Evolutionary conservation across 2,797 vertebrate genomes (phyloP).

Genomic region (Lepidocolaptes lacrymiger): DNA sequence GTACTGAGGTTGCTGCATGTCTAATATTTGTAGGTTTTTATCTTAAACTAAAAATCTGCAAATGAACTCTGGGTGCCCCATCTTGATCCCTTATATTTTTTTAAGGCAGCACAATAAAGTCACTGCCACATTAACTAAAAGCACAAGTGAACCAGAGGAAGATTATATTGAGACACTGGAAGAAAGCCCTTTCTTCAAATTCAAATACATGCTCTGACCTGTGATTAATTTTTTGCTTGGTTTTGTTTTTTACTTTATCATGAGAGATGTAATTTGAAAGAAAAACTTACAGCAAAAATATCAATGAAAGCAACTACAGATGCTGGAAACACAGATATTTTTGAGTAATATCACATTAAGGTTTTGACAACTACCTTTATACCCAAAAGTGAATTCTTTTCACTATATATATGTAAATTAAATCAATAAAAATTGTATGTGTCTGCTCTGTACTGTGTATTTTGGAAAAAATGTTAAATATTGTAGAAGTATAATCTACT

Average conservation of each 20-base stretch:
- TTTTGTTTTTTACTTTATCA: neutral
- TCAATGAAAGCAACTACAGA: neutral
- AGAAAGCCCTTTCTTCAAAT: neutral
- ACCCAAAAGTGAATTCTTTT: neutral
- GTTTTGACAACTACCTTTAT: neutral
- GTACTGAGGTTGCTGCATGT: neutral
- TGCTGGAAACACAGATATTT: neutral
- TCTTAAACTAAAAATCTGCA: neutral
- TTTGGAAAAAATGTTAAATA: neutral
- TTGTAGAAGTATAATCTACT: neutral
- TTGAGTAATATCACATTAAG: neutral
- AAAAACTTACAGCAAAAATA: neutral
- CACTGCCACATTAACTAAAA: neutral
- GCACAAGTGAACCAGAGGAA: neutral
- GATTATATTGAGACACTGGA: neutral
- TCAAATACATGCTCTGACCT: neutral
- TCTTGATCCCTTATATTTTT: neutral
- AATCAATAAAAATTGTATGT: neutral
- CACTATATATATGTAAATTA: neutral
- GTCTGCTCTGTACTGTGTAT: neutral
- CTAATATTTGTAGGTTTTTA: neutral
- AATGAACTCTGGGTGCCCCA: neutral
- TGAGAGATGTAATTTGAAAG: neutral
- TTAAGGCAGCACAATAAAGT: neutral
- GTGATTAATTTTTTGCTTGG: neutral